Evolutionary conservation across 2,888 invertebrate genomes (phyloP).

Genomic region (Philonicus albiceps): DNA sequence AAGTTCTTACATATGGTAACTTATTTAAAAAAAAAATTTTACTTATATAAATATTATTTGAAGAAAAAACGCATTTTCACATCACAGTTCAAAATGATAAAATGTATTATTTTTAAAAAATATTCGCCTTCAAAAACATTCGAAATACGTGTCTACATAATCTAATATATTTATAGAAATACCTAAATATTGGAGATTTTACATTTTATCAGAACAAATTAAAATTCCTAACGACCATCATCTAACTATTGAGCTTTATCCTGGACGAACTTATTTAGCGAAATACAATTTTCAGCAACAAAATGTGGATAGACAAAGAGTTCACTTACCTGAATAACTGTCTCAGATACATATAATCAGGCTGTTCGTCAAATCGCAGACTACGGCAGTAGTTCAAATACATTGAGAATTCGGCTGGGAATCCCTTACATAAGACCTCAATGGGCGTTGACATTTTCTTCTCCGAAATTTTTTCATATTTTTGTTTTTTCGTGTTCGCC

Average conservation of each 20-base stretch:
- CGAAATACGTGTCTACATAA: not conserved
- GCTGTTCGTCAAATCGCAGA: constrained; percentile 96
- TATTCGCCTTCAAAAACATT: not conserved
- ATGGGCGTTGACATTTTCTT: constrained; percentile 99
- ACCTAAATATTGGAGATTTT: not conserved
- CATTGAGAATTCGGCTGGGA: constrained; percentile 99
- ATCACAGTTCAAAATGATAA: not conserved
- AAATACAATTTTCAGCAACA: not conserved
- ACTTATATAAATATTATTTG: not conserved
- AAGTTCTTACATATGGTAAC: not conserved
- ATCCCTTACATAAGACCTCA: constrained; percentile 97
- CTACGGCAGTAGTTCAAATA: constrained; percentile 99
- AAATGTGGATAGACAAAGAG: not conserved
- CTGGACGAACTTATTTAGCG: not conserved
- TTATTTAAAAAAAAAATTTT: not conserved
- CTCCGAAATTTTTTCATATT: constrained; percentile 99
- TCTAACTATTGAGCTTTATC: not conserved
- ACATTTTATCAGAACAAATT: not conserved
- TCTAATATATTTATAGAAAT: not conserved
- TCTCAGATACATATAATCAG: constrained; percentile 99
- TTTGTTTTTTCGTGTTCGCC: constrained; percentile 98
- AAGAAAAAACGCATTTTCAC: not conserved
- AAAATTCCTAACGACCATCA: not conserved
- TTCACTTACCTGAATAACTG: constrained; percentile 70
- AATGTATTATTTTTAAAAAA: not conserved